Base-by-base conservation (phyloP, 1,140 invertebrate species). In the Drosophila pseudoobscura region DNA sequence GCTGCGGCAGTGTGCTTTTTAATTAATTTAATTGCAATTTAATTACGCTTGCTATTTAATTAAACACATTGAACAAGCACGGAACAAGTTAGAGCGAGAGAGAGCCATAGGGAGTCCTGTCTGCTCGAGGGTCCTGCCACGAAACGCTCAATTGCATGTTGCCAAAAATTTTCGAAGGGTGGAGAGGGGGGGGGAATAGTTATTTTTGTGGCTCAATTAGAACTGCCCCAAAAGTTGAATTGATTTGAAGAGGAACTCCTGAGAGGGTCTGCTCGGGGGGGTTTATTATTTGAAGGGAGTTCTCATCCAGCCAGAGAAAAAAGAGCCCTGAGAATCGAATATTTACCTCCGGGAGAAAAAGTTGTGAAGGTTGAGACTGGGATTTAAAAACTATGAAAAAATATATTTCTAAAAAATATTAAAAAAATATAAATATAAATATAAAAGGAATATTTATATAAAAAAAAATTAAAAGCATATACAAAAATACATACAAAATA, bases 21-120 rank as follows among this genome's bases (percentile, higher is more conserved):
- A 90, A 90, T 90, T 90, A 90, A 90, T 90, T 90, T 90, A 90
- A 90, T 90, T 90, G 88, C 79, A 69, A 88, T 90, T 90, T 90
- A 90, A 90, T 90, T 90, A 90, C 88, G 88, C 88, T 90, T 90
- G 88, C 88, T 90, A 90, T 90, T 90, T 90, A 90, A 90, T 90
- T 90, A 90, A 90, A 88, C 80, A 89, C 85, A 87, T 87, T 87
- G 78, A 59, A 80, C 49, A 75, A 75, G 72, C 70, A 26, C 24
- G 5, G 60, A 65, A 58, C 17, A 15, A 26, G 43, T 17, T 24
- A 24, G 54, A 15, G 13, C 20, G 11, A n/a, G 24, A 31, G 24
- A 31, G 20, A 20, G 20, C 1, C 1, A 26, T 26, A 5, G 24
- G 4, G 24, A 26, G 24, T 26, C 24, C 5, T 26, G 11, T 11